phyloP scores from a whole-genome alignment of 2,797 vertebrate species.

The Columba guinea region DNA sequence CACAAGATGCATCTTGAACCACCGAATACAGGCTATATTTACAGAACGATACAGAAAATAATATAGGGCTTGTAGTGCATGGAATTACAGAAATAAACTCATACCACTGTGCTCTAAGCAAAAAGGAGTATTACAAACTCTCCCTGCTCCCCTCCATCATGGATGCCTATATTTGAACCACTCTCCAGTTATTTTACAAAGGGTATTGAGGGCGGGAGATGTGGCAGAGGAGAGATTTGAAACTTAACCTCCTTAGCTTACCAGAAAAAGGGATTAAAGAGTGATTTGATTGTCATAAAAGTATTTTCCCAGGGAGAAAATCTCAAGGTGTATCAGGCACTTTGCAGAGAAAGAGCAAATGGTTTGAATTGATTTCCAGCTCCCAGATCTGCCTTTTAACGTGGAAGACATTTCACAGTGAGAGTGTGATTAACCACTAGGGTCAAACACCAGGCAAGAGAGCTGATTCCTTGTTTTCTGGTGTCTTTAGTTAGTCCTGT shows the following conservation, averaged over 20 bases:
- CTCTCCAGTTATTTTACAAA: neutral
- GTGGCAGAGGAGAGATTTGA: neutral
- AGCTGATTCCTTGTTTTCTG: neutral
- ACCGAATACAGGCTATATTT: neutral
- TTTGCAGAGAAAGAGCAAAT: neutral
- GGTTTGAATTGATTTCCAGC: neutral
- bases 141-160: accelerated
- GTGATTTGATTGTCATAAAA: neutral
- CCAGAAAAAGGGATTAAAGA: neutral
- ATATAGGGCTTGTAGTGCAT: neutral
- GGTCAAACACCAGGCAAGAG: neutral
- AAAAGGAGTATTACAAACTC: neutral
- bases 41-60: neutral
- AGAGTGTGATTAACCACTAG: neutral
- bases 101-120: neutral
- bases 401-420: neutral
- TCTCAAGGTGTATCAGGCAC: neutral
- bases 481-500: neutral
- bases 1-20: neutral
- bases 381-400: neutral
- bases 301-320: neutral
- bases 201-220: neutral
- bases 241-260: neutral
- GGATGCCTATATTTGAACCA: neutral
- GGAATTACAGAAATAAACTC: neutral